phyloP scores from a whole-genome alignment of 2,888 invertebrate species.

The Oscheius sp. region DNA sequence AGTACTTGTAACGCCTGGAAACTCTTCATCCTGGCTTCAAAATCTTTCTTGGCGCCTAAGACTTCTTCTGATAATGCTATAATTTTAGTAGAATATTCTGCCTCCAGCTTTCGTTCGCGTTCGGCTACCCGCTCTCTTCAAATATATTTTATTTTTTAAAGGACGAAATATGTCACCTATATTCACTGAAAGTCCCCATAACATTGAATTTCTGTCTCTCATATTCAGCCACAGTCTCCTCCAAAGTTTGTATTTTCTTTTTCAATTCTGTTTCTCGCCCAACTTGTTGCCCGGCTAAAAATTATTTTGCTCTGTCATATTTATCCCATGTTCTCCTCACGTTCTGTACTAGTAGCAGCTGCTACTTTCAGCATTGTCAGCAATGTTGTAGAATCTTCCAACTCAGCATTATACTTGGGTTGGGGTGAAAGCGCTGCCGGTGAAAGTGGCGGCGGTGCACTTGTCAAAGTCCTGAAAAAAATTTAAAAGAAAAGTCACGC shows the following conservation, averaged over 20 bases:
- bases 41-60: conserved; percentile 74
- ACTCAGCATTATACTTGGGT: conserved; percentile 33
- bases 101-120: conserved; percentile 72
- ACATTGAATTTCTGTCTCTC: conserved; percentile 73
- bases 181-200: conserved; percentile 73
- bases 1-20: conserved; percentile 74
- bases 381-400: conserved; percentile 46
- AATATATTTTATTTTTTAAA: neutral
- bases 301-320: neutral
- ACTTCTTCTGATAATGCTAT: conserved; percentile 75
- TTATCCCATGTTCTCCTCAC: neutral
- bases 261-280: conserved; percentile 69
- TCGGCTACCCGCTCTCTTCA: conserved; percentile 70
- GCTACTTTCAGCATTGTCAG: conserved; percentile 57
- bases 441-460: conserved; percentile 45
- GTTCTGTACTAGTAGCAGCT: conserved; percentile 46
- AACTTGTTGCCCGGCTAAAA: conserved; percentile 27
- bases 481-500: neutral
- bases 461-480: conserved; percentile 23
- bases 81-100: conserved; percentile 73
- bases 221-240: conserved; percentile 73
- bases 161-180: conserved; percentile 44
- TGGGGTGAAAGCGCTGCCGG: conserved; percentile 51
- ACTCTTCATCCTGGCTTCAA: conserved; percentile 76
- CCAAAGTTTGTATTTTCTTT: conserved; percentile 71